Evolutionary conservation across 2,888 invertebrate species (phyloP), one percentile per base, ranked within the genome.

Genomic region (Pinctada fucata): DNA sequence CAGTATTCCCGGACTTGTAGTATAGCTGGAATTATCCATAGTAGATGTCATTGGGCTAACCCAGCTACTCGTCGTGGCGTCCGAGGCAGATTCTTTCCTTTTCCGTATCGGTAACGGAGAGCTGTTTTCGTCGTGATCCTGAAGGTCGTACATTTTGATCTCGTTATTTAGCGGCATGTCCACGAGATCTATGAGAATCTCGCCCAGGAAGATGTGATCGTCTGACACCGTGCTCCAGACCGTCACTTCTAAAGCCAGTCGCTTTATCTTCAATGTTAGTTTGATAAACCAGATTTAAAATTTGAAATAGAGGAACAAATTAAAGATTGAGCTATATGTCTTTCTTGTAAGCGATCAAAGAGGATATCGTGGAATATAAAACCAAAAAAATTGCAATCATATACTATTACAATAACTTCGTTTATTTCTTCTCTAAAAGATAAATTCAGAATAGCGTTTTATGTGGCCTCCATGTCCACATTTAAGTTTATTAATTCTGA

Each of bases 211-310:
- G 10, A 82, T 82, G 72, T 96, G 95, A 86, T 97, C 97, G 86
- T 96, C 96, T 0, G 96, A 96, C 86, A 95, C 95, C 84, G 96
- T 94, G 91, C 97, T 97, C 97, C 97, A 97, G 13, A 97, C 94
- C 16, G 97, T 97, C 31, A 97, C 95, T 90, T 97, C 97, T 75
- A 97, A 94, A 6, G 95, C 95, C 78, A 96, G 95, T 79, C 96
- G 96, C 93, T 96, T 95, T 69, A 97, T 93, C 88, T 89, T 64
- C 31, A 58, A 31, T 31, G 31, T 31, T 31, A 31, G 31, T 31
- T 31, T 31, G 31, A 31, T 31, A 31, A 31, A 31, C 31, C 31
- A 31, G 31, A 31, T 31, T 31, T 31, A 31, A 31, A 31, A 31
- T 31, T 31, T 31, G 31, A 31, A 31, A 31, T 31, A 31, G 31